Evolutionary conservation across 2,888 invertebrate genomes (phyloP).

Genomic region (Dusona sp.): DNA sequence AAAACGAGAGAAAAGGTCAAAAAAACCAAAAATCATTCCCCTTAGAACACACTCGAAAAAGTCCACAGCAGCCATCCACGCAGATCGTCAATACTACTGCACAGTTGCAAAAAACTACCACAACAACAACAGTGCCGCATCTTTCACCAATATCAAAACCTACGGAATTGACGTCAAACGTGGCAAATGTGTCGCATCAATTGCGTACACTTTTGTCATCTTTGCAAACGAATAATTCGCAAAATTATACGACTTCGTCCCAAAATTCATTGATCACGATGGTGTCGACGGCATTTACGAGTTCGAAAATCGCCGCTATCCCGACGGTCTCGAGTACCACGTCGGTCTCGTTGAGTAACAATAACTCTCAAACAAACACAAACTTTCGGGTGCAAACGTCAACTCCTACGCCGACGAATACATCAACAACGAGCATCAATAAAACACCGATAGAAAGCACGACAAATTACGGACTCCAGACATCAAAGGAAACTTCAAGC

Average conservation of each 20-base stretch:
- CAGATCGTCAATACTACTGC: conserved; percentile 77
- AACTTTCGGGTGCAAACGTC: conserved; percentile 71
- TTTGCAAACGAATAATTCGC: conserved; percentile 86
- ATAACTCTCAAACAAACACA: conserved; percentile 70
- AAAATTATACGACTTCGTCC: conserved; percentile 84
- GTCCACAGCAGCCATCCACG: conserved; percentile 75
- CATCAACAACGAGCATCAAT: conserved; percentile 50
- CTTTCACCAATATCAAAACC: conserved; percentile 90
- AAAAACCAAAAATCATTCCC: conserved; percentile 58
- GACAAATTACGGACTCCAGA: conserved; percentile 65
- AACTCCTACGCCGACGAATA: conserved; percentile 39
- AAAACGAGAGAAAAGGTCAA: conserved; percentile 49
- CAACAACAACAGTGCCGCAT: conserved; percentile 88
- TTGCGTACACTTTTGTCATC: conserved; percentile 89
- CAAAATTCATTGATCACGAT: conserved; percentile 84
- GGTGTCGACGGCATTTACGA: conserved; percentile 85
- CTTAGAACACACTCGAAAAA: conserved; percentile 68
- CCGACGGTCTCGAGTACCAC: conserved; percentile 78
- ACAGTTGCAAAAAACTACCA: conserved; percentile 80
- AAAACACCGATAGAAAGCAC: conserved; percentile 72
- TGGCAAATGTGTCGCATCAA: conserved; percentile 90
- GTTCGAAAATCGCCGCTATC: conserved; percentile 82
- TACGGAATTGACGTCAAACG: conserved; percentile 89
- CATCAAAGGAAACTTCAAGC: conserved; percentile 72
- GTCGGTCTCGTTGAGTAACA: conserved; percentile 71